phyloP scores from a whole-genome alignment of 2,888 invertebrate genomes.

The Parnassius glacialis region DNA sequence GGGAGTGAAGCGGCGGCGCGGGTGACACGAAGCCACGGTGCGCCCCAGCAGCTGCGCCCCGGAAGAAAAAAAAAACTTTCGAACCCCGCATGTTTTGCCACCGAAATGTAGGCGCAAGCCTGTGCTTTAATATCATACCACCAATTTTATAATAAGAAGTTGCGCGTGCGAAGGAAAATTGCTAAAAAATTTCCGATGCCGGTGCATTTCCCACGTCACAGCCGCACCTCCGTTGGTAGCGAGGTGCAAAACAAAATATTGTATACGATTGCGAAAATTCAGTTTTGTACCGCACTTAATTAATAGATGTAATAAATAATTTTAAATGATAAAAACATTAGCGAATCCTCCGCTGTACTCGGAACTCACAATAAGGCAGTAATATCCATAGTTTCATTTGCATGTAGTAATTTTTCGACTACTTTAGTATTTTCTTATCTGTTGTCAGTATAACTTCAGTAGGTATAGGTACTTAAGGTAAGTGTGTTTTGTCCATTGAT shows the following conservation, averaged over 20 bases:
- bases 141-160: constrained; percentile 41
- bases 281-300: constrained; percentile 1
- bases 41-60: constrained; percentile 52
- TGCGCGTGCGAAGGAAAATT: constrained; percentile 62
- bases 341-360: background rate
- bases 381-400: background rate
- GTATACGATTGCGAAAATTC: constrained; percentile 16
- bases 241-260: constrained; percentile 26
- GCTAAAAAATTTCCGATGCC: constrained; percentile 66
- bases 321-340: constrained; percentile 5
- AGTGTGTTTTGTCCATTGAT: background rate
- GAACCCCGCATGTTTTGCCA: constrained; percentile 47
- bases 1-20: constrained; percentile 47
- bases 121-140: constrained; percentile 38
- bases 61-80: constrained; percentile 52
- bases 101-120: constrained; percentile 66
- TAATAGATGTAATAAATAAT: background rate
- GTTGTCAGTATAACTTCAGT: background rate
- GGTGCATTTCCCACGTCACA: constrained; percentile 49
- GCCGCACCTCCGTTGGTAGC: constrained; percentile 34
- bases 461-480: background rate
- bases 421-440: background rate
- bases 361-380: background rate
- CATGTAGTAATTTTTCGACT: background rate
- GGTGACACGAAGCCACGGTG: constrained; percentile 48